These are phyloP conservation scores for Epsilonema sp. DNA, from an alignment of 2,888 invertebrate species.

Conservation along the genomic window DNA sequence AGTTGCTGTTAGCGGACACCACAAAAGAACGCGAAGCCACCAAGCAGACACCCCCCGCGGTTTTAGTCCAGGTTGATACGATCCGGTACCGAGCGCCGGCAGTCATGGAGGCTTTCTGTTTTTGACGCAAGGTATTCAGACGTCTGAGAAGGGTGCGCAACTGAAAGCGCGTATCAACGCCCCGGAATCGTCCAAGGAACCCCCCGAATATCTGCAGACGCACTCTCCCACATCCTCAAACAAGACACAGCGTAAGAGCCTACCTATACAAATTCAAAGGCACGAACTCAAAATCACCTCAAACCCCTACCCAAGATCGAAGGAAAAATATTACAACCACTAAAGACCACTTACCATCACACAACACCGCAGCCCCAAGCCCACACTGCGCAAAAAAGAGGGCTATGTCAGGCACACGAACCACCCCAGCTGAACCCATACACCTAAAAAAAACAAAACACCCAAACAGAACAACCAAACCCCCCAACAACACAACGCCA, in stretches of 20 bases:
- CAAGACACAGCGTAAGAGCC: conserved; percentile 1
- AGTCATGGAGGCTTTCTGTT: conserved; percentile 65
- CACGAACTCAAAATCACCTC: too few relatives aligned
- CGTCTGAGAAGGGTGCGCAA: conserved; percentile 54
- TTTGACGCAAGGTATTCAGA: conserved; percentile 75
- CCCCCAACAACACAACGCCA: too few relatives aligned
- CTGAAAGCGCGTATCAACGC: conserved; percentile 75
- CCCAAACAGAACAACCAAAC: too few relatives aligned
- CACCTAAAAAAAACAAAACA: too few relatives aligned
- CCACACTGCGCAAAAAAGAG: conserved; percentile 71
- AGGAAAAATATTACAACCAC: conserved; percentile 1
- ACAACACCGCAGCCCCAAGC: conserved; percentile 81
- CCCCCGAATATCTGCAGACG: conserved; percentile 24
- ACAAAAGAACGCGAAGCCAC: too few relatives aligned
- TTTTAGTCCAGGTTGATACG: conserved; percentile 12
- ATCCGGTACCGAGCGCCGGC: conserved; percentile 18
- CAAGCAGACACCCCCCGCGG: too few relatives aligned
- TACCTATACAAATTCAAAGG: too few relatives aligned
- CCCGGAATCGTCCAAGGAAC: conserved; percentile 38
- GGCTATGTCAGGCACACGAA: conserved; percentile 78
- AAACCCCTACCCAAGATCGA: too few relatives aligned
- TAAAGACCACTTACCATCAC: conserved; percentile 62
- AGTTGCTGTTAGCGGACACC: conserved; percentile 1
- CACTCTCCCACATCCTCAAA: conserved; percentile 13
- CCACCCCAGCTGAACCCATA: conserved; percentile 73